Percentiles rank a stretch among this genome's conserved stretches.
These are phyloP conservation scores for Lethenteron reissneri DNA, from an alignment of 2,113 vertebrate species.

Conservation along the genomic window DNA sequence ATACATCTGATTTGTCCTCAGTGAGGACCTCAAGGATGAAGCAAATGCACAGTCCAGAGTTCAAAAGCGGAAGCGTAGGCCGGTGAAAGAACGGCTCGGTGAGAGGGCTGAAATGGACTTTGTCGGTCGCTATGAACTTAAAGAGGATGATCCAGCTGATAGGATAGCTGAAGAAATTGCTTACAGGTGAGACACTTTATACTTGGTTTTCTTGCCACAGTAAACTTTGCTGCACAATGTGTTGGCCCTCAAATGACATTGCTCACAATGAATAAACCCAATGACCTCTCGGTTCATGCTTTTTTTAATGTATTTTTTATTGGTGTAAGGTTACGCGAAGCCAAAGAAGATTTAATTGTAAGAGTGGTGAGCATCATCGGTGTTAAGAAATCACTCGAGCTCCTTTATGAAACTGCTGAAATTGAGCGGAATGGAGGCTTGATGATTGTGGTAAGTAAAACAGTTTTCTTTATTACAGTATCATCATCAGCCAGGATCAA, in stretches of 20 bases:
- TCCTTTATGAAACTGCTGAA: slow-evolving; percentile 61
- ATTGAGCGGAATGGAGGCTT: slow-evolving; percentile 71
- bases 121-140: slow-evolving; percentile 61
- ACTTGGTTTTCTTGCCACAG: background rate
- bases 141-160: slow-evolving; percentile 50
- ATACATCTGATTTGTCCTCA: no score
- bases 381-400: slow-evolving; percentile 59
- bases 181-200: slow-evolving; percentile 33
- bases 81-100: slow-evolving; percentile 49
- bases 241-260: no score
- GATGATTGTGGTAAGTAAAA: slow-evolving; percentile 44
- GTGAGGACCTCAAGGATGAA: slow-evolving; percentile 17
- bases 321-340: slow-evolving; percentile 43
- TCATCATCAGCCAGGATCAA: no score
- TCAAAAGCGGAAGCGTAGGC: slow-evolving; percentile 49
- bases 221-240: no score
- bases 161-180: slow-evolving; percentile 73
- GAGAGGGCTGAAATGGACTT: slow-evolving; percentile 55
- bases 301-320: background rate
- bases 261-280: no score
- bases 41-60: slow-evolving; percentile 20
- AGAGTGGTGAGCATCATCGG: slow-evolving; percentile 58
- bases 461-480: no score
- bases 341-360: slow-evolving; percentile 64
- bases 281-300: no score